phyloP scores from a whole-genome alignment of 2,888 invertebrate genomes.

The Drosophila meridiana region DNA sequence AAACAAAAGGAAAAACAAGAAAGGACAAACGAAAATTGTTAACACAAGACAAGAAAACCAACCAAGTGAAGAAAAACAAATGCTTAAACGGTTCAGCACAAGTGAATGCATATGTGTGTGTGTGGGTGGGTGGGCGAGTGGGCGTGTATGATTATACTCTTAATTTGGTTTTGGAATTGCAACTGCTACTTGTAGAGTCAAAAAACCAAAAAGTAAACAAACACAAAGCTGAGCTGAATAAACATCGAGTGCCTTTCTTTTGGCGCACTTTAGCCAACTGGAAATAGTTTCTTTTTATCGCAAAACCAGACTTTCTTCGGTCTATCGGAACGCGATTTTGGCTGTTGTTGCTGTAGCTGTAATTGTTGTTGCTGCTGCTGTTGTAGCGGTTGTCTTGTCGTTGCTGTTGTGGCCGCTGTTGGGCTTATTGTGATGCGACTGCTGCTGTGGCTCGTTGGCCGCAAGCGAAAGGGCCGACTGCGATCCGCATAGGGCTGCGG shows the following conservation, averaged over 20 bases:
- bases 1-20: slow-evolving; percentile 13
- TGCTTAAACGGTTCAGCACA: slow-evolving; percentile 18
- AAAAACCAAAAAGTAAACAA: slow-evolving; percentile 5
- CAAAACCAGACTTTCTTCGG: slow-evolving; percentile 84
- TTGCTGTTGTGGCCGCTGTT: slow-evolving; percentile 26
- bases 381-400: slow-evolving; percentile 25
- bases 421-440: slow-evolving; percentile 43
- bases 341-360: slow-evolving; percentile 39
- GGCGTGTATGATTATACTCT: slow-evolving; percentile 9
- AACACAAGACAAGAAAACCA: slow-evolving; percentile 52
- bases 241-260: slow-evolving; percentile 14
- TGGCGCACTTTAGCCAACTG: slow-evolving; percentile 67
- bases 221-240: slow-evolving; percentile 27
- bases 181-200: slow-evolving; percentile 31
- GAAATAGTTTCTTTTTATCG: slow-evolving; percentile 83
- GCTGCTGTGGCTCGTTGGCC: slow-evolving; percentile 46
- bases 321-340: slow-evolving; percentile 51
- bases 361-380: slow-evolving; percentile 41
- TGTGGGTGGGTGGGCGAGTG: slow-evolving; percentile 6
- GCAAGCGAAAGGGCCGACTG: slow-evolving; percentile 72
- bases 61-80: slow-evolving; percentile 56
- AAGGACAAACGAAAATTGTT: slow-evolving; percentile 40
- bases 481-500: slow-evolving; percentile 74
- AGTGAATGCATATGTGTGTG: slow-evolving; percentile 15
- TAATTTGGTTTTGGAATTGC: slow-evolving; percentile 30